Evolutionary conservation across 2,797 vertebrate species (phyloP), one percentile per base, ranked within the genome.

Genomic region (Dallia pectoralis): DNA sequence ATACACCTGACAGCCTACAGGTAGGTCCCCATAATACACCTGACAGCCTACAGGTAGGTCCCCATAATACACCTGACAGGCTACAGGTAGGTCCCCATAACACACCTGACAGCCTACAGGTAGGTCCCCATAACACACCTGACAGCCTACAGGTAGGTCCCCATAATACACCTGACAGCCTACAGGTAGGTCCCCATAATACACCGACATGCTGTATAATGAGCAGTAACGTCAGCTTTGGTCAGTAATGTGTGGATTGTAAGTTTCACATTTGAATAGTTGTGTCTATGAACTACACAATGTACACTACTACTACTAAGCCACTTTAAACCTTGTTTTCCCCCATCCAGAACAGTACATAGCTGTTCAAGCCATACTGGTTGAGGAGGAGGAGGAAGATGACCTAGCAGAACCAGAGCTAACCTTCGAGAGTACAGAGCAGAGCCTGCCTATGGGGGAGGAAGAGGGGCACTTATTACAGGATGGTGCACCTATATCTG

Each of bases 281-380:
- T 6, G 40, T 44, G 11, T 44, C 36, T 9, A 40, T 40, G 9
- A 40, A 4, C 36, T 40, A 40, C 36, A 5, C 36, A 40, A 40
- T n/a, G 36, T 7, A 9, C 40, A 11, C 40, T 4, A 44, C 40
- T 44, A 44, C n/a, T 30, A 32, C 12, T 16, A 9, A 22, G 27
- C 1, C 25, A 66, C 47, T 66, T 36, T 15, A 40, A 27, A 49
- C 49, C 14, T n/a, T 51, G 30, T 49, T 67, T 33, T 44, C 16
- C 63, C 73, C 67, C 78, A 53, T 67, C 75, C 82, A 90, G 87
- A 87, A 62, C 65, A 83, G 74, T 59, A 67, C 67, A 66, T 72
- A 67, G 84, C 73, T 85, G 91, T 86, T 16, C 89, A 87, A 69
- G 89, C 89, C 70, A 88, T 92, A 1, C 84, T 93, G 68, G 84